phyloP scores from a whole-genome alignment of 2,113 vertebrate genomes.

The Actenoides lindsayi region DNA sequence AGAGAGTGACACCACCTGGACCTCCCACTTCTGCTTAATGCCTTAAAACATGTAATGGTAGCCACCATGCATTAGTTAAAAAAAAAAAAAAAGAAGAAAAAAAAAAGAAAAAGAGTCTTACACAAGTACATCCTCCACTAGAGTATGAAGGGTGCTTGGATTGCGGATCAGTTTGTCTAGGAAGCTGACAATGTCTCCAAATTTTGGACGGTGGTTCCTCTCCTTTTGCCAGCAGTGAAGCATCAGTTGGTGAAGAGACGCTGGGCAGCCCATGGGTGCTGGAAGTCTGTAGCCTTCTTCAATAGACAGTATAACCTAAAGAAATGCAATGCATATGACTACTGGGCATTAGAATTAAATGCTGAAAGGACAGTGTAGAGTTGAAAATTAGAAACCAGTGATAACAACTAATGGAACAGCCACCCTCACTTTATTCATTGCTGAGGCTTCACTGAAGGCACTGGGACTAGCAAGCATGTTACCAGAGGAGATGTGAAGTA shows the following conservation, averaged over 20 bases:
- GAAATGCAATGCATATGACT: background rate
- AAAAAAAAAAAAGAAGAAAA: background rate
- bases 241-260: conserved; percentile 94
- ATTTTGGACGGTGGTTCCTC: conserved; percentile 93
- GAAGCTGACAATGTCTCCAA: conserved; percentile 92
- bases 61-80: background rate
- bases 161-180: conserved; percentile 96
- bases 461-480: background rate
- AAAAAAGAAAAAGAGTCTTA: conserved; percentile 64
- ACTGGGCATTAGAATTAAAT: background rate
- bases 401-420: background rate
- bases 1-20: too few relatives aligned
- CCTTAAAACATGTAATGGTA: background rate
- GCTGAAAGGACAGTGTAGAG: background rate
- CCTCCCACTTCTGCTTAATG: background rate
- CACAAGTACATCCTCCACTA: conserved; percentile 93
- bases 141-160: conserved; percentile 89
- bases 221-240: conserved; percentile 98
- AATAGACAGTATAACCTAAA: conserved; percentile 93
- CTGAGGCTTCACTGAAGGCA: background rate
- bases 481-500: background rate
- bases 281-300: conserved; percentile 96
- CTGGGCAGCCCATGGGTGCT: conserved; percentile 94
- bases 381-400: background rate
- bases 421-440: background rate